Conservation (phyloP, 2,888 invertebrate species). For the Plemyria rubiginata region DNA sequence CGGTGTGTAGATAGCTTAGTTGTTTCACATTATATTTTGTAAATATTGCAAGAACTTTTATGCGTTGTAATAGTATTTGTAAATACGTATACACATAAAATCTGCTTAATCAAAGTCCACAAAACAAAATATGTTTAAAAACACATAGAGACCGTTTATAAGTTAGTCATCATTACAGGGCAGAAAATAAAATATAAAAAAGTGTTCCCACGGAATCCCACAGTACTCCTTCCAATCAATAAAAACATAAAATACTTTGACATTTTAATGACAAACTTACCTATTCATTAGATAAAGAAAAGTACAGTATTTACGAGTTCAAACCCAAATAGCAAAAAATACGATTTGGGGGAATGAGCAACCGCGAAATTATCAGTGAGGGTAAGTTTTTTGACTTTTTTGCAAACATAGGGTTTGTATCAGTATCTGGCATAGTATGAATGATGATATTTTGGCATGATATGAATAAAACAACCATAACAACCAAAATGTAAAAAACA, state of each 20-base stretch:
- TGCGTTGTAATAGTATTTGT: too few species aligned
- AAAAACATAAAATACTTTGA: constrained; percentile 80
- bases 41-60: too few species aligned
- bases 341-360: constrained; percentile 53
- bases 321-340: constrained; percentile 56
- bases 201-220: constrained; percentile 66
- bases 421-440: background rate
- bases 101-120: too few species aligned
- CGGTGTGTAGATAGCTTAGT: too few species aligned
- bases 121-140: too few species aligned
- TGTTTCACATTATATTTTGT: too few species aligned
- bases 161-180: constrained; percentile 70
- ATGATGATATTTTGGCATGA: too few species aligned
- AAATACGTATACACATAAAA: too few species aligned
- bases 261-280: constrained; percentile 74
- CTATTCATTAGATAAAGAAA: constrained; percentile 49
- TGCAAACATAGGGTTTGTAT: background rate
- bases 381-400: constrained; percentile 22
- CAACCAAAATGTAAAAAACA: too few species aligned
- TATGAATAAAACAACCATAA: too few species aligned
- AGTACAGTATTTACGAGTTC: constrained; percentile 61
- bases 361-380: constrained; percentile 62
- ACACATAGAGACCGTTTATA: constrained; percentile 16
- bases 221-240: constrained; percentile 64
- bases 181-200: constrained; percentile 47